Base-by-base conservation (phyloP, 1,140 invertebrate genomes). In the Brachionus paranguensis region DNA sequence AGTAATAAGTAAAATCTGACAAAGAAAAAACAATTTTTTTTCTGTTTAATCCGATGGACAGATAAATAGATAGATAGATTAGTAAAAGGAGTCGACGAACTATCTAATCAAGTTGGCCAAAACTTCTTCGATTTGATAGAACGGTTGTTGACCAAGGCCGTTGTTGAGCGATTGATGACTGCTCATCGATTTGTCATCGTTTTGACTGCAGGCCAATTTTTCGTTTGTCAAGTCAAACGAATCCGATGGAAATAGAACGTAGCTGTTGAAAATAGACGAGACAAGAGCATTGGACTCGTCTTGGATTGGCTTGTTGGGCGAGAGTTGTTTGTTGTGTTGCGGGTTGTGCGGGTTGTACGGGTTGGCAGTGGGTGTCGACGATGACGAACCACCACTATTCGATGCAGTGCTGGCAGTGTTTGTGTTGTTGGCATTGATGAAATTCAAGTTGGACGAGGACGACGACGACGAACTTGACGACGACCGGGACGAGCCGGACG, bases 71-170 rank as follows among this genome's bases (percentile, higher is more conserved):
- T 29, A 29, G 27, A 29, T 29, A 29, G 27, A 29, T 29, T 29
- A 2, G 3, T 29, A 3, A 29, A 2, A 37, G 33, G 33, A 37
- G 33, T 37, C 7, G 43, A 17, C 17, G 14, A 27, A n/a, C 14
- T 68, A 81, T 17, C 78, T 53, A 41, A 81, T 81, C 14, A 81
- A 68, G 55, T 81, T 81, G 29, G 78, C 78, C 53, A 81, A 45
- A 47, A 81, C 78, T 14, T 81, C 78, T 29, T 81, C 78, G 43
- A 81, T 81, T 41, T 45, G 53, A 27, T 81, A 64, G 14, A 60
- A 64, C 5, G 24, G 27, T 81, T 60, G 78, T 17, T 79, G 78
- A 45, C 64, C 41, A 14, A 20, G 55, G 2, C 12, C 43, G 7
- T 45, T 81, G 33, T 37, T 37, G 33, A 37, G 33, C 53, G 43